Evolutionary conservation across 2,797 vertebrate species (phyloP), one percentile per base, ranked within the genome.

Genomic region (Gymnodraco acuticeps): DNA sequence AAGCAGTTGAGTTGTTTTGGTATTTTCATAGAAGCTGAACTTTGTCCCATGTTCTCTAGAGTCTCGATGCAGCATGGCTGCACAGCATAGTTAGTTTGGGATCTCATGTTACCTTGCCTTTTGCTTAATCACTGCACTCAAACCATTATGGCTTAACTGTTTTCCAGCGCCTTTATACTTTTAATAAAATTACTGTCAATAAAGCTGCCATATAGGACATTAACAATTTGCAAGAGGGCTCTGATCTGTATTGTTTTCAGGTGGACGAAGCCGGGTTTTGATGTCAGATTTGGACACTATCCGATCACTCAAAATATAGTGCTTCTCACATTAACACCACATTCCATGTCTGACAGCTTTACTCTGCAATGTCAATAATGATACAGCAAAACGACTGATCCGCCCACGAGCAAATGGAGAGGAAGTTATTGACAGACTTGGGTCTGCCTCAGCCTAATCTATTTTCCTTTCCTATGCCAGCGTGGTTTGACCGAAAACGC

Each of bases 401-500:
- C 73, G 54, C 75, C 84, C 64, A 59, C 87, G 52, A 69, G 80
- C 78, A 82, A 80, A 81, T 63, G 75, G 75, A 84, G 55, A 83
- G 79, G 72, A 92, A 81, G 80, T 88, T 92, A 92, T 89, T 83
- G 94, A 93, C 90, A 92, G 91, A 88, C 88, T 72, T n/a, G 64
- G 83, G 81, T 77, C 79, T 83, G 64, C 85, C 75, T 85, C 83
- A 54, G 78, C 77, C 70, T 85, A 81, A 80, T 86, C 86, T 87
- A 84, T 90, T 91, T 93, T 90, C 77, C 78, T 88, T 81, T 20
- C 51, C 83, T 48, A 58, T 89, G 91, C 92, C 93, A 91, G 80
- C 83, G 84, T 78, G 89, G 92, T 94, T 94, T 85, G 85, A 91
- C 88, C 38, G 88, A 94, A 95, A 95, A 96, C 85, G 71, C 87